Evolutionary conservation across 2,113 vertebrate genomes (phyloP), one percentile per base, ranked within the genome.

Genomic region (Penelope pileata): DNA sequence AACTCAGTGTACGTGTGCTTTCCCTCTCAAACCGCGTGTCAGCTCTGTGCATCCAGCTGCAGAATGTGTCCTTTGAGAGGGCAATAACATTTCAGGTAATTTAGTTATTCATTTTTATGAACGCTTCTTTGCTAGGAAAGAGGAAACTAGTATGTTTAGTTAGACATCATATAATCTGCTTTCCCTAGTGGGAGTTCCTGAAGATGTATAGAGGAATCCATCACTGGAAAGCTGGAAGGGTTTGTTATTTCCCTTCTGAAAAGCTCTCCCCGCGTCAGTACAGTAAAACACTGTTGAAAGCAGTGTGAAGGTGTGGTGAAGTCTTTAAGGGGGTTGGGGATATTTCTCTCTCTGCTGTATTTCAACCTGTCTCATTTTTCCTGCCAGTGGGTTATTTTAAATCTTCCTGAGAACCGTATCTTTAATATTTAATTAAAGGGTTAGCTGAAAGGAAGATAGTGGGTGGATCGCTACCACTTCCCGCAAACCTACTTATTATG

Each of bases 341-440:
- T 54, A 50, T 77, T 94, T 87, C 9, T 80, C 94, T 64, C 66
- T 86, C 34, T 45, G 63, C 76, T 74, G 34, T 19, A 92, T 90
- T 96, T 96, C 93, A 94, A 89, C 69, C 67, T 93, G 58, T 43
- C 67, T 86, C 56, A 78, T 91, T 94, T 50, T 93, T 88, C 60
- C 82, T 91, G 72, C 77, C 87, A 75, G 68, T 90, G 66, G 77
- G 80, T 94, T 96, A 93, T 96, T 97, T 96, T 91, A 90, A 96
- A 94, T 74, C 92, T 93, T 95, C 93, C 93, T 82, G 86, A 96
- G 92, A 96, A 93, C 83, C 58, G 0, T 94, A 95, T 96, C 88
- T 94, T 95, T 96, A 95, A 96, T 97, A 95, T 83, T 96, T 95
- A 96, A 96, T 97, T 93, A 96, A 96, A 93, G 90, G 90, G 90